Base-by-base conservation (phyloP, 2,888 invertebrate species). In the Tineola bisselliella region DNA sequence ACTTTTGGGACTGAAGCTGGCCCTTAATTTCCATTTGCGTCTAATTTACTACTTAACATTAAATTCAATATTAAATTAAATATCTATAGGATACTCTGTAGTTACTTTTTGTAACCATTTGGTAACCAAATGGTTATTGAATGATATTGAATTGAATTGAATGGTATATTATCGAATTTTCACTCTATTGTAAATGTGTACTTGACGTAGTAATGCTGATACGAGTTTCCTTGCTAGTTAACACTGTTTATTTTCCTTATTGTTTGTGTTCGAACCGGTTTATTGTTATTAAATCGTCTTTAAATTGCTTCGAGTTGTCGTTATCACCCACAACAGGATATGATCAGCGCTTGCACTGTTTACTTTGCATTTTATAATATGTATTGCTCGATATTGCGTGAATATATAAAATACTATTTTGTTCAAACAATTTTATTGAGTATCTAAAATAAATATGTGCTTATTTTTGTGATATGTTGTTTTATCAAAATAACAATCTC, bases 1-100 rank as follows among this genome's bases (percentile, higher is more conserved):
- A 75, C 79, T 78, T 76, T 71, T 71, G 70, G 71, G 71, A 69
- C 10, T 38, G 25, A 4, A 6, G 25, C 38, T n/a, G 38, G 66
- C 67, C 69, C 68, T 66, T 65, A 61, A 61, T 63, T 61, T 61
- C 48, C 56, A 11, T 48, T 38, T 19, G 17, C 12, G 43, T 18
- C 44, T 18, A 33, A 18, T 19, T 59, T 38, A 43, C 12, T 43
- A 17, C 2, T 6, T n/a, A 30, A 30, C 25, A 17, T 19, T 56
- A 30, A 25, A n/a, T 25, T 19, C 8, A 33, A 48, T 44, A 25
- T 60, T 60, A 44, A 25, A 25, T 30, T 44, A 25, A 13, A 12
- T 4, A 12, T 11, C 2, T 25, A 25, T 25, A 4, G 25, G 6
- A 25, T 4, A 25, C 6, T 25, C 2, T 25, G 6, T 25, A 25